Base-by-base conservation (phyloP, 2,113 vertebrate genomes). In the Diadophis punctatus region DNA sequence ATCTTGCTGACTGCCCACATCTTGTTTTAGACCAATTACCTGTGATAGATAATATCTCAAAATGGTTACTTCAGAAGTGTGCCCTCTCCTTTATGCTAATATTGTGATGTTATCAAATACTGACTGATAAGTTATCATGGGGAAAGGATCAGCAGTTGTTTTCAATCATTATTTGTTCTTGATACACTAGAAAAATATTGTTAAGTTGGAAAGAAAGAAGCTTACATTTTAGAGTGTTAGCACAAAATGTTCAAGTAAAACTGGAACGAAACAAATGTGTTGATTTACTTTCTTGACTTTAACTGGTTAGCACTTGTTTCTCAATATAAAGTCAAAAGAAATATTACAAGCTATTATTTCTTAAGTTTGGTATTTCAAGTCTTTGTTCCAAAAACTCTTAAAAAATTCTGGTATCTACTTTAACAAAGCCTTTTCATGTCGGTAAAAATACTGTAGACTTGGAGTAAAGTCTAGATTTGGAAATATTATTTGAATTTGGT, bases 61-160 rank as follows among this genome's bases (percentile, higher is more conserved):
- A 93, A 90, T 91, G 43, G 89, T 95, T 96, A 91, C 93, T 96
- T 93, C 92, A 96, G 92, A 95, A 93, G 87, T 23, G 90, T 95
- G 87, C 39, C 53, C 63, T 68, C 87, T 89, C 63, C 22, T 51
- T 89, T 22, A 7, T 96, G 93, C 68, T 96, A 91, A 60, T 95
- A 93, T 94, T 95, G 90, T 68, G 96, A 96, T 97, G 93, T 96
- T 97, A 97, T 97, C 96, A 93, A 68, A 11, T 91, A 96, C 94
- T 94, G 94, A 96, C 90, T 93, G 94, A 96, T 96, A 91, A 94
- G 90, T 97, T 96, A 96, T 91, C 94, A 93, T 49, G n/a, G 16
- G 16, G 91, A 91, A 95, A 92, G 91, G 94, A 94, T 93, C 91
- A 90, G 74, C 63, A 90, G 39, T 51, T 91, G 48, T 91, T 49